Percentiles rank a stretch among this genome's conserved stretches.
Evolutionary conservation across 2,888 invertebrate species (phyloP).

Genomic region (Dorcus hopei): DNA sequence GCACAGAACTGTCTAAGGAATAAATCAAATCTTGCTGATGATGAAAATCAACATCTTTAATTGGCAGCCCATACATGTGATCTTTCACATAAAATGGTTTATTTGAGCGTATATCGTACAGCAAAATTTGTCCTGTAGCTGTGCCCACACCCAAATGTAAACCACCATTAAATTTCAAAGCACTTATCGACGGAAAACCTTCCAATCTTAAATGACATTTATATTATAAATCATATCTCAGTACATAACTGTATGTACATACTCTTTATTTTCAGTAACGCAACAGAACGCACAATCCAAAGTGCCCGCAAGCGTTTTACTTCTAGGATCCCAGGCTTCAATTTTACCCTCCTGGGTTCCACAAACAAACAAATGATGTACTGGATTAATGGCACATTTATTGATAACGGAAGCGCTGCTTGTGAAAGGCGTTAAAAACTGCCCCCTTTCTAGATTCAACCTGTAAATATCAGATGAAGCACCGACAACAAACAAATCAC

Average conservation of each 20-base stretch:
- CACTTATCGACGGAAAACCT: slow-evolving; percentile 70
- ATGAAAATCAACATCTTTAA: slow-evolving; percentile 85
- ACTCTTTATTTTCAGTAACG: slow-evolving; percentile 56
- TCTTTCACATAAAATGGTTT: slow-evolving; percentile 89
- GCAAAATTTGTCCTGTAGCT: slow-evolving; percentile 85
- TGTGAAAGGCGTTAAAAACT: slow-evolving; percentile 82
- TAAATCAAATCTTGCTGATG: slow-evolving; percentile 75
- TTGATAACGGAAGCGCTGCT: slow-evolving; percentile 76
- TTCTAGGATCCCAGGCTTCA: slow-evolving; percentile 96
- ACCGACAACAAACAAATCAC: slow-evolving; percentile 91
- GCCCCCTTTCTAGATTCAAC: slow-evolving; percentile 91
- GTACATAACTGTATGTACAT: slow-evolving; percentile 34
- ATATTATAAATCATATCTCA: slow-evolving; percentile 4
- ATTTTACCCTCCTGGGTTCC: slow-evolving; percentile 90
- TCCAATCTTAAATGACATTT: slow-evolving; percentile 54
- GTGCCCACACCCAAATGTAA: slow-evolving; percentile 87
- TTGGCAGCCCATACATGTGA: slow-evolving; percentile 90
- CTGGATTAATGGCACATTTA: slow-evolving; percentile 81
- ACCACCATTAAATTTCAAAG: slow-evolving; percentile 73
- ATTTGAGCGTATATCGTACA: slow-evolving; percentile 92
- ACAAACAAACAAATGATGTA: slow-evolving; percentile 81
- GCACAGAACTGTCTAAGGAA: slow-evolving; percentile 82
- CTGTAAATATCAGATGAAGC: slow-evolving; percentile 87
- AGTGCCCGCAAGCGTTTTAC: slow-evolving; percentile 69
- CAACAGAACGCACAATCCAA: slow-evolving; percentile 79